Evolutionary conservation across 2,797 vertebrate species (phyloP), one percentile per base, ranked within the genome.

Genomic region (Brachyrhaphis roseni): DNA sequence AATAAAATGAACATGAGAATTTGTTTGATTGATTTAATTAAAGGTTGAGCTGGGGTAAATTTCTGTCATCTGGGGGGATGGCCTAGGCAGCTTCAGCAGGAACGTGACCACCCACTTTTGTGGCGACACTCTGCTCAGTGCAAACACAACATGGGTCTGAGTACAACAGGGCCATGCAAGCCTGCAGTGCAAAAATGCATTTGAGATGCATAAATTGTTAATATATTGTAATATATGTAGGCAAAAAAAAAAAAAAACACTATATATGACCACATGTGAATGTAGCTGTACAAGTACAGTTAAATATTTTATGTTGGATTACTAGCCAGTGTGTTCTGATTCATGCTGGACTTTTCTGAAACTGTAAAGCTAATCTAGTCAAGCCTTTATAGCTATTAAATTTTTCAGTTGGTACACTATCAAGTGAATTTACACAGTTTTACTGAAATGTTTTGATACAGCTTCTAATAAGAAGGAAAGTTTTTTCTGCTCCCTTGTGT

Each of bases 321-420:
- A 13, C 66, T 2, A 71, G 45, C 15, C 28, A 23, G 11, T 78
- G 47, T 77, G 26, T n/a, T 77, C 34, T 41, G 16, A 70, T 36
- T 71, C 39, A 71, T 71, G 43, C 39, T 78, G 64, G 49, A 41
- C 76, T 55, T 39, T 20, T 43, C 47, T n/a, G 23, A 68, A 49
- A 39, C 20, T 49, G 6, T 15, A 49, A 76, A 68, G 43, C 20
- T 5, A 28, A 62, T 43, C 20, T 70, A 23, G 7, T 71, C 41
- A 15, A 45, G 68, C n/a, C 11, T 71, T 71, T 28, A 43, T 70
- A 71, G 68, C 13, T 46, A 71, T 28, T 71, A 16, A 3, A 71
- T 45, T 16, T 46, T 46, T 71, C n/a, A 71, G 41, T 46, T 71
- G 41, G 26, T 28, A 28, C 39, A 43, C 11, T 2, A 43, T 43